Conservation (phyloP, 2,113 vertebrate species). For the Nipponia nippon region DNA sequence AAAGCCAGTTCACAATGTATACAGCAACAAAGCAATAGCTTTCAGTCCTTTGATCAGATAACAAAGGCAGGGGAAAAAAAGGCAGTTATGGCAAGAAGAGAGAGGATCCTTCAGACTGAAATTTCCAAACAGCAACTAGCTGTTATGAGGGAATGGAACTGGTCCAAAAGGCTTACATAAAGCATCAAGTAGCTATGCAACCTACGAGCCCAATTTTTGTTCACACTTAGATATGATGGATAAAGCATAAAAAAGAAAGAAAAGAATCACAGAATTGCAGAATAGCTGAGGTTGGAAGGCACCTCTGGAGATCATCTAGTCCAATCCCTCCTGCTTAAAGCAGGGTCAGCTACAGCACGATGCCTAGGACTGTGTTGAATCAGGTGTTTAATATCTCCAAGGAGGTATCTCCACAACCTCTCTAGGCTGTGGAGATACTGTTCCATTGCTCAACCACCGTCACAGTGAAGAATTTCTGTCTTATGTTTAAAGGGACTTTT, state of each 20-base stretch:
- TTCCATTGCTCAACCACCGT: neutral
- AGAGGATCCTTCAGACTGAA: neutral
- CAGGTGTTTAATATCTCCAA: neutral
- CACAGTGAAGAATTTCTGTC: neutral
- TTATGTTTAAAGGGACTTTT: neutral
- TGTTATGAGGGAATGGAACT: neutral
- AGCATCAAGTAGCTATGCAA: neutral
- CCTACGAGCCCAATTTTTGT: neutral
- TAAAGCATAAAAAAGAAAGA: neutral
- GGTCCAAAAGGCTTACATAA: neutral
- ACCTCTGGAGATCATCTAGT: neutral
- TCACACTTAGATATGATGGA: neutral
- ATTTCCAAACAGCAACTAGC: neutral
- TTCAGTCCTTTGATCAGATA: neutral
- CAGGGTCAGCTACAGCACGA: accelerated
- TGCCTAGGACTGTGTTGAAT: neutral
- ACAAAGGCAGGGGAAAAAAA: neutral
- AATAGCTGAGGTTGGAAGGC: neutral
- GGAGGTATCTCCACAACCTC: neutral
- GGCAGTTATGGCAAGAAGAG: neutral
- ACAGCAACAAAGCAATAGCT: neutral
- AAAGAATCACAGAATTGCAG: neutral
- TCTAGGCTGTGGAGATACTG: neutral
- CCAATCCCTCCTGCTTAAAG: neutral
- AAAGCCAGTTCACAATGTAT: neutral